A percentile compares a stretch with the other conserved stretches of the same genome.
Conservation (phyloP, 2,113 vertebrate genomes). For the Tyto alba region DNA sequence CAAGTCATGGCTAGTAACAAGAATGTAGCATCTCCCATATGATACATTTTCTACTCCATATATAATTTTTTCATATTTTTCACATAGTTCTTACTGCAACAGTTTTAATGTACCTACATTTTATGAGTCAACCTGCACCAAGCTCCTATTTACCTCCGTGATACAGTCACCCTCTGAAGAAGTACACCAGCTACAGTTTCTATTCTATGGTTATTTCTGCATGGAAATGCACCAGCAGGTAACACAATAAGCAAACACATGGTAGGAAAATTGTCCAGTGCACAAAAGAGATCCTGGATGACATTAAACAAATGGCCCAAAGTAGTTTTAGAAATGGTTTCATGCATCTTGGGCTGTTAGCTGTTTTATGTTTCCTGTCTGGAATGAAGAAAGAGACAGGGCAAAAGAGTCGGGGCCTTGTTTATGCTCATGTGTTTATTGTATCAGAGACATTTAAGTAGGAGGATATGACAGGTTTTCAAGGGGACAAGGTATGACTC, state of each 20-base stretch:
- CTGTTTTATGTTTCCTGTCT: constrained; percentile 67
- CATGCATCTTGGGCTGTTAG: constrained; percentile 47
- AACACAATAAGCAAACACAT: constrained; percentile 22
- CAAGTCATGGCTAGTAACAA: neutral
- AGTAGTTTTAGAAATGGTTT: constrained; percentile 57
- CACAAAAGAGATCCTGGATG: constrained; percentile 52
- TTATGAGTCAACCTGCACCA: neutral
- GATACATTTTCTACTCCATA: neutral
- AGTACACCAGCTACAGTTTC: neutral
- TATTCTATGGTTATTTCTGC: neutral
- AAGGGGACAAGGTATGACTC: constrained; percentile 64
- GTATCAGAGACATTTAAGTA: constrained; percentile 46
- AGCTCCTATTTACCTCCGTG: neutral
- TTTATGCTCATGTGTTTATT: constrained; percentile 63
- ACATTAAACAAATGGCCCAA: constrained; percentile 47
- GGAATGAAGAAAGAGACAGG: constrained; percentile 20
- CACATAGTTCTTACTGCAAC: neutral
- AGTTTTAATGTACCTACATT: neutral
- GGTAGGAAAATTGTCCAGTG: constrained; percentile 29
- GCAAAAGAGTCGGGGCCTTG: constrained; percentile 28
- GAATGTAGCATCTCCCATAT: neutral
- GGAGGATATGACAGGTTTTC: constrained; percentile 62
- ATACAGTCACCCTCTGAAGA: neutral
- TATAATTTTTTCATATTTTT: neutral
- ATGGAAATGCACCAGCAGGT: constrained; percentile 26